Base-by-base conservation (phyloP, 2,113 vertebrate species). In the Synchiropus splendidus region DNA sequence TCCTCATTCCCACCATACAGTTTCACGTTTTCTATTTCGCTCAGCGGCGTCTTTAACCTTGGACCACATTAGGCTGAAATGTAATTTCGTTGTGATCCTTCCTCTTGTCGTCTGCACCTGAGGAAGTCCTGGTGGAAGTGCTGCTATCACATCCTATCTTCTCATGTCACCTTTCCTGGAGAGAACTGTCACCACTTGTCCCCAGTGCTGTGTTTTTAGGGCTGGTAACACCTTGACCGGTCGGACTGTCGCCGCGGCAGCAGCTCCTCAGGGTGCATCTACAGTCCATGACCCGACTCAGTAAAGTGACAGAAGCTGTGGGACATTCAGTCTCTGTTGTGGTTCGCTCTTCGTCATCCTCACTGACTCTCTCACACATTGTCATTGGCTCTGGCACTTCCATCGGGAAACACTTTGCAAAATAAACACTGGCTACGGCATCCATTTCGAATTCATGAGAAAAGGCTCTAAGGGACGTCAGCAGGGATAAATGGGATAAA, bases 111-210 rank as follows among this genome's bases (percentile, higher is more conserved):
- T 13, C 50, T 27, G 11, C 12, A 13, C 51, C 59, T 33, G 33
- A 56, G 42, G 39, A 63, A 48, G 49, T 57, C 53, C 21, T 51
- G 12, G 14, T 72, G 73, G 56, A 74, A 59, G 54, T 16, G 47
- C 41, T 64, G 18, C 53, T 18, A 42, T 70, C 62, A 40, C 46
- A 40, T 66, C 51, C 51, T 61, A 58, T 67, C 62, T 67, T 30
- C 48, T 43, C 16, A 45, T 13, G 49, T 51, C 39, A 72, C 70
- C 62, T 60, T 64, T 74, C 76, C 61, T 53, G 72, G 11, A 44
- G 58, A 66, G 55, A 75, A 27, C 70, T 77, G 76, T 81, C 76
- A 76, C 37, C 76, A 53, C 74, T 47, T 34, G 30, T 46, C 49
- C 47, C 31, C 31, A 4, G 21, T 8, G 4, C 8, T 8, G 21